Evolutionary conservation across 2,797 vertebrate species (phyloP), one percentile per base, ranked within the genome.

Genomic region (Myotis vivesi): DNA sequence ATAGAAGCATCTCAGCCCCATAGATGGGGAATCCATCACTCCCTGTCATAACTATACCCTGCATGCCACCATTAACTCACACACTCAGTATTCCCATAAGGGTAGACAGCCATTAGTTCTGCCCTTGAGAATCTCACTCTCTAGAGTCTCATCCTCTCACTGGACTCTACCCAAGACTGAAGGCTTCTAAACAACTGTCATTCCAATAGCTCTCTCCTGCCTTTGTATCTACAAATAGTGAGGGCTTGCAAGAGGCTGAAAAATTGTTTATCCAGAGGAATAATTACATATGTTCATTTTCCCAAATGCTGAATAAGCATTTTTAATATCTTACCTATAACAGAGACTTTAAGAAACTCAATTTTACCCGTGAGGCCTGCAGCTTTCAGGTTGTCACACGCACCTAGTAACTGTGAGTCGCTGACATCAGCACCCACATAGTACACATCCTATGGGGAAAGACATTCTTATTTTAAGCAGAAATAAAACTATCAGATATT

Each of bases 361-460:
- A 99, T 98, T 93, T 97, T 98, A 91, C 97, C 97, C 82, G 84
- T 71, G 73, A 99, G 96, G 90, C 97, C 97, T 90, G 99, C 99
- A 94, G 98, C 98, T 88, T 94, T 97, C n/a, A 99, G 72, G 87
- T 99, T 99, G 87, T 97, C 97, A 97, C 73, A 97, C 69, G 99
- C 99, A 82, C 97, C 99, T 84, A 98, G 97, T 79, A 99, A 95
- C 97, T 99, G 99, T 6, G 97, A 98, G n/a, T 98, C 97, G 49
- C 98, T 99, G 89, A 98, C 98, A 97, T 99, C 99, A 96, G 98
- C 95, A 9, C 99, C 99, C 87, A 99, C 96, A 92, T 99, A 99
- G 95, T 92, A 97, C 3, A 97, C 98, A 69, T 98, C 97, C 99
- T 99, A 89, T 57, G 80, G 95, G 88, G 94, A 69, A 97, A 93